Base-by-base conservation (phyloP, 2,113 vertebrate species). In the Heterotilapia buettikoferi region DNA sequence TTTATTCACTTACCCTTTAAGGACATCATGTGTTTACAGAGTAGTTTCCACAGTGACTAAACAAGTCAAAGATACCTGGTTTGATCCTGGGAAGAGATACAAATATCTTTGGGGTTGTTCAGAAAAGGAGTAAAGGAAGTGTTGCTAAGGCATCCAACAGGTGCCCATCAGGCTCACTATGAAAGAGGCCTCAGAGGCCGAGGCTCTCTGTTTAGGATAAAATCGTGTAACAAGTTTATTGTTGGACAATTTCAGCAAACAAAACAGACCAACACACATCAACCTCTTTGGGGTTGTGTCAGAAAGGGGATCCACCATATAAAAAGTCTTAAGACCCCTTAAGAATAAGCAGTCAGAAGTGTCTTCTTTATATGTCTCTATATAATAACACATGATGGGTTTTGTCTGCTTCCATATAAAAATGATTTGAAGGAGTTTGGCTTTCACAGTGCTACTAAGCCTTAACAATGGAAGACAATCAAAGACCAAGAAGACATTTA, bases 361-460 rank as follows among this genome's bases (percentile, higher is more conserved):
- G 63, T 38, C 63, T 68, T 40, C 33, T 40, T 40, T 68, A 68
- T 14, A 14, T 66, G 61, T 38, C 61, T 66, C 63, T 43, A 24
- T 71, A 14, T 43, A 87, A 76, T 76, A 90, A 83, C 9, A 63
- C n/a, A 84, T 86, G 24, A 84, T 40, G 31, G 11, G 88, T 81
- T n/a, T 13, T 84, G 43, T 68, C 63, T 68, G 33, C 19, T 6
- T 68, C 19, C 38, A 68, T 36, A 36, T 63, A 36, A 82, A 84
- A 19, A 73, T 40, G 52, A 91, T 92, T 88, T 86, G 16, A 91
- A 90, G 66, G 53, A 50, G 57, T 91, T 89, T 86, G 66, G 71
- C 71, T 86, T 83, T 88, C 31, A 80, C 24, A 84, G 88, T 78
- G 73, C 66, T 56, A 54, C 45, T 4, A 18, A 26, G 33, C 84